phyloP scores from a whole-genome alignment of 2,888 invertebrate genomes.

The Agriotes lineatus region DNA sequence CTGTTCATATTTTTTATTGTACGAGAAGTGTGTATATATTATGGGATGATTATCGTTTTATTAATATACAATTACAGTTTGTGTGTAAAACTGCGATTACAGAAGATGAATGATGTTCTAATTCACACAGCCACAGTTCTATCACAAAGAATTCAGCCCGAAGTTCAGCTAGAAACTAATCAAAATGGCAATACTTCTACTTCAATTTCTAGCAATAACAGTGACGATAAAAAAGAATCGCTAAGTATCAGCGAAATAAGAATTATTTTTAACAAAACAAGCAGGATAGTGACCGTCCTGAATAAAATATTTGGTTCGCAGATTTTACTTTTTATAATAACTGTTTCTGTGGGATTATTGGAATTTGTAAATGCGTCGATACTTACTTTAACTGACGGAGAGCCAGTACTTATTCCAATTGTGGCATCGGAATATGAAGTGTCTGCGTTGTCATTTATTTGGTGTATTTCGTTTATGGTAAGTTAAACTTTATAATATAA shows the following conservation, averaged over 20 bases:
- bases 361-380: background rate
- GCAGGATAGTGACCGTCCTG: background rate
- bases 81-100: background rate
- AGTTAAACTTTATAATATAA: too few relatives aligned
- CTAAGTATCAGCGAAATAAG: background rate
- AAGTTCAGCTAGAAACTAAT: background rate
- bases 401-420: too few relatives aligned
- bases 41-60: background rate
- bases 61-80: constrained; percentile 15
- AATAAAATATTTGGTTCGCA: background rate
- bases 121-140: background rate
- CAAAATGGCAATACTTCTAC: background rate
- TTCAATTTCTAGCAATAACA: background rate
- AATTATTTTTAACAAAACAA: background rate
- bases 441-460: too few relatives aligned
- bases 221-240: background rate
- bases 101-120: background rate
- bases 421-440: too few relatives aligned
- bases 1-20: background rate
- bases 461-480: too few relatives aligned
- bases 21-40: constrained; percentile 5
- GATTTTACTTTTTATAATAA: background rate
- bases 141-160: too few relatives aligned
- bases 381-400: background rate
- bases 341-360: background rate